Evolutionary conservation across 1,140 invertebrate species (phyloP).

Genomic region (Macrobrachium nipponense): DNA sequence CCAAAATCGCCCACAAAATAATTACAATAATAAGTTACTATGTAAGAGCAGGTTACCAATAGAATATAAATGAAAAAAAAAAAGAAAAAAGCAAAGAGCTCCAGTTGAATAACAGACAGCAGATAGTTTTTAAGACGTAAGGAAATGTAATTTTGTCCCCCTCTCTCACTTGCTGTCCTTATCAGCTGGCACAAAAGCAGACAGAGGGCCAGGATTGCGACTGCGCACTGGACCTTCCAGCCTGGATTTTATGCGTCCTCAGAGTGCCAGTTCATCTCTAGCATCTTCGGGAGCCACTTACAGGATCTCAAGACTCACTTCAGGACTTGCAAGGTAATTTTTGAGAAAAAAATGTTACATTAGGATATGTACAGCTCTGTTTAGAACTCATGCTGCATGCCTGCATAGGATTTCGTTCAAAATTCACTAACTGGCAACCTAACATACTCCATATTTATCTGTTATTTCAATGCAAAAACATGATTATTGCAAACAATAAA

Average conservation of each 20-base stretch:
- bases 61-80: background rate
- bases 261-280: background rate
- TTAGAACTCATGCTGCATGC: too few relatives aligned
- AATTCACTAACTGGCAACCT: too few relatives aligned
- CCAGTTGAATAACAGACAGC: background rate
- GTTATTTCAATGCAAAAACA: too few relatives aligned
- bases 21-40: too few relatives aligned
- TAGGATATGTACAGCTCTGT: background rate
- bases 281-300: background rate
- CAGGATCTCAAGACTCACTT: slow-evolving; percentile 12
- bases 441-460: too few relatives aligned
- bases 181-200: background rate
- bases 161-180: slow-evolving; percentile 28
- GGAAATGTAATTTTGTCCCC: slow-evolving; percentile 11
- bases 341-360: too few relatives aligned
- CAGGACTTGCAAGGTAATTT: slow-evolving; percentile 8
- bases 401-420: too few relatives aligned
- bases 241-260: background rate
- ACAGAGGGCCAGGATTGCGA: background rate
- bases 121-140: background rate
- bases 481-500: too few relatives aligned
- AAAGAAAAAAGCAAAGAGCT: background rate
- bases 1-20: too few relatives aligned
- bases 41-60: too few relatives aligned
- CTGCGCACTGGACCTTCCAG: background rate